A percentile compares a stretch with the other conserved stretches of the same genome.
phyloP scores from a whole-genome alignment of 2,888 invertebrate species.

The Myathropa florea region DNA sequence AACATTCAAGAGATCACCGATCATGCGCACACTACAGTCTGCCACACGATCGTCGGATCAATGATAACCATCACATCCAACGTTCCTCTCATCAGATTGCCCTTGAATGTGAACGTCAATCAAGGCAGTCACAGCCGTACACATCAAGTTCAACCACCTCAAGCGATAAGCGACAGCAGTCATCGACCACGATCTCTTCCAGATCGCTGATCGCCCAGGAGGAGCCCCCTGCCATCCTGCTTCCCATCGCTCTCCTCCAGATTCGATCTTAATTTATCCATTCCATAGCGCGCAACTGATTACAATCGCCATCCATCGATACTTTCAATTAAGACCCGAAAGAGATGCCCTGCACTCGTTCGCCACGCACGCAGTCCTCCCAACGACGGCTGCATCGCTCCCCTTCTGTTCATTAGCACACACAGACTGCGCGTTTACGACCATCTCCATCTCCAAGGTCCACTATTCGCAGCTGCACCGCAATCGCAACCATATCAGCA shows the following conservation, averaged over 20 bases:
- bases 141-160: neutral
- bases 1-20: too few species aligned
- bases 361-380: neutral
- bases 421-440: neutral
- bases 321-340: neutral
- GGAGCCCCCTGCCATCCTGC: neutral
- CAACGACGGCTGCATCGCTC: too few species aligned
- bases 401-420: neutral
- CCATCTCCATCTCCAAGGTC: neutral
- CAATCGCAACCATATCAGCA: constrained; percentile 4
- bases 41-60: too few species aligned
- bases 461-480: constrained; percentile 22
- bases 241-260: neutral
- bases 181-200: neutral
- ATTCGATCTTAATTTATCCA: neutral
- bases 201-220: neutral
- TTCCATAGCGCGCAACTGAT: neutral
- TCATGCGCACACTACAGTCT: too few species aligned
- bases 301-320: neutral
- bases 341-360: neutral
- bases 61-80: neutral
- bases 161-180: neutral
- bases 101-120: neutral
- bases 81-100: neutral
- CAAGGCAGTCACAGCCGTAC: neutral